These are phyloP conservation scores for Sorex maritimensis DNA, from an alignment of 2,797 vertebrate genomes.

Conservation along the genomic window DNA sequence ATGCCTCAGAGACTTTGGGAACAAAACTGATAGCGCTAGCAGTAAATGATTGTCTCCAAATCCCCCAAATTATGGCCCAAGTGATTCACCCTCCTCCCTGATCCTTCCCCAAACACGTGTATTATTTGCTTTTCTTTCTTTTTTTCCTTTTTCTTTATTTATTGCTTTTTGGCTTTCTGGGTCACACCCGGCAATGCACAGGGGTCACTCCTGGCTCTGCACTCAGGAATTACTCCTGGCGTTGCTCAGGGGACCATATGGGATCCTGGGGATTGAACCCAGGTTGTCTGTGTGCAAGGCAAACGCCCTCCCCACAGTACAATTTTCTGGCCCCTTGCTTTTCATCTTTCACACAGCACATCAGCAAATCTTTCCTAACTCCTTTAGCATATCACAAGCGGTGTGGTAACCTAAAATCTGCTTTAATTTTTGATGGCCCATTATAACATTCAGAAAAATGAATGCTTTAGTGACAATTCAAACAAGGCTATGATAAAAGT, in stretches of 20 bases:
- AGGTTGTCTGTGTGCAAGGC: too few species aligned
- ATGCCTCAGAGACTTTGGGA: slow-evolving; percentile 25
- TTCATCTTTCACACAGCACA: background rate
- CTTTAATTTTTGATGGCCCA: background rate
- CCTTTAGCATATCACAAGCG: background rate
- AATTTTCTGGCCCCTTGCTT: background rate
- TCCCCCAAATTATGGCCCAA: background rate
- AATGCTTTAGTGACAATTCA: slow-evolving; percentile 32
- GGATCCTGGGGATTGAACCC: too few species aligned
- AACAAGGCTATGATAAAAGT: background rate
- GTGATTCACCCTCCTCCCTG: background rate
- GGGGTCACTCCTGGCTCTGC: too few species aligned
- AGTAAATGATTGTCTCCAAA: slow-evolving; percentile 29
- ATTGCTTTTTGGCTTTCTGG: too few species aligned
- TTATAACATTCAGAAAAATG: background rate
- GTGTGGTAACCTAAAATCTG: background rate
- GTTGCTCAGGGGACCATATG: too few species aligned
- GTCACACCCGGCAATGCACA: too few species aligned
- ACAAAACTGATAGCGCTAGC: slow-evolving; percentile 33
- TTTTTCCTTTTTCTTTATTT: too few species aligned
- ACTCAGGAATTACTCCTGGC: too few species aligned
- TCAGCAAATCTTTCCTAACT: background rate
- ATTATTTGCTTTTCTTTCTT: too few species aligned
- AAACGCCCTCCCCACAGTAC: too few species aligned
- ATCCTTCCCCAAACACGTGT: background rate